Percentiles rank a stretch among this genome's conserved stretches.
Conservation (phyloP, 1,140 invertebrate genomes). For the Drosophila orena region DNA sequence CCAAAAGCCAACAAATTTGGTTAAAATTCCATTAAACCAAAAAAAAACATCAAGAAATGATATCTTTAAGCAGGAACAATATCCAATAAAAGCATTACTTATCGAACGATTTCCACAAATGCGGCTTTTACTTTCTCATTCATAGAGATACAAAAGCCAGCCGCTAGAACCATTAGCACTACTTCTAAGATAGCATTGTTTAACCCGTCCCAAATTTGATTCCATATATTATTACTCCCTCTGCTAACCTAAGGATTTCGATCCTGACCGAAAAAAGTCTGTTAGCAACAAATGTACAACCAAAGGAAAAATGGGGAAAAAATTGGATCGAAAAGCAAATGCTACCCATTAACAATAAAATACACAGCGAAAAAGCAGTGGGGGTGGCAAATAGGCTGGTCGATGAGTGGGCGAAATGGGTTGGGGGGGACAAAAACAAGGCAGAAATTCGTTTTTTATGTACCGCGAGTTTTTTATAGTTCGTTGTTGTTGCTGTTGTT, state of each 20-base stretch:
- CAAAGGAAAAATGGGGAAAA: slow-evolving; percentile 38
- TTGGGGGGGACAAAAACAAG: slow-evolving; percentile 35
- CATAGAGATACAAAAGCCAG: background rate
- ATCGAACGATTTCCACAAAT: no score
- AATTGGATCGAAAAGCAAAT: slow-evolving; percentile 67
- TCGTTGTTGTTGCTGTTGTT: slow-evolving; percentile 52
- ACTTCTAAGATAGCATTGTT: slow-evolving; percentile 5
- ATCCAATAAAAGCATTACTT: background rate
- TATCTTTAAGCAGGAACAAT: background rate
- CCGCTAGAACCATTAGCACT: slow-evolving; percentile 21
- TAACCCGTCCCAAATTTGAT: background rate
- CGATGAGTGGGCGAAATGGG: background rate
- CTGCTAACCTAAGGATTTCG: slow-evolving; percentile 11
- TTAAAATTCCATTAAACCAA: no score
- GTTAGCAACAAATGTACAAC: slow-evolving; percentile 70
- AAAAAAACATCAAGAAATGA: no score
- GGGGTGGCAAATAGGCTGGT: slow-evolving; percentile 28
- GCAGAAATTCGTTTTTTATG: slow-evolving; percentile 64
- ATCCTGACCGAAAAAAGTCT: slow-evolving; percentile 35
- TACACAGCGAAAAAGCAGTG: slow-evolving; percentile 46
- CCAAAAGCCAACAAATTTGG: no score
- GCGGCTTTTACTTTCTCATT: slow-evolving; percentile 2
- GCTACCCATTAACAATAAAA: slow-evolving; percentile 75
- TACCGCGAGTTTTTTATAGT: slow-evolving; percentile 57
- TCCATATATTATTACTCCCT: slow-evolving; percentile 8